phyloP scores from a whole-genome alignment of 1,140 invertebrate genomes.

The Lordiphosa stackelbergi region DNA sequence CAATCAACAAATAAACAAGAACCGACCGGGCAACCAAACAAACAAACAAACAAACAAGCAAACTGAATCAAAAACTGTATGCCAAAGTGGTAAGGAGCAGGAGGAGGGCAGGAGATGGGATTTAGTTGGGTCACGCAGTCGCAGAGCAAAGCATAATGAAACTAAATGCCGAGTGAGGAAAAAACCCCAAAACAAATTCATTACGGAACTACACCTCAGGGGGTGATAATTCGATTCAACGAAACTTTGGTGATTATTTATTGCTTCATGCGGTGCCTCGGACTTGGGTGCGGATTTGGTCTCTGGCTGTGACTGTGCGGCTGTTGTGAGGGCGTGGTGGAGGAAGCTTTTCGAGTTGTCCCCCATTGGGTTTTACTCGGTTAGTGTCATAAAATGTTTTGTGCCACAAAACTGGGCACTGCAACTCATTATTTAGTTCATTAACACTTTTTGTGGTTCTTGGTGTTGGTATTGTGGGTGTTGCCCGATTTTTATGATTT shows the following conservation, averaged over 20 bases:
- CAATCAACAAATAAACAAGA: slow-evolving; percentile 34
- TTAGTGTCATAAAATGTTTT: slow-evolving; percentile 74
- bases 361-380: slow-evolving; percentile 66
- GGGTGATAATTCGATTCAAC: slow-evolving; percentile 75
- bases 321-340: slow-evolving; percentile 11
- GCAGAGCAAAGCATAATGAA: slow-evolving; percentile 63
- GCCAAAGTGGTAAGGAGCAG: background rate
- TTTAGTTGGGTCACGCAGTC: slow-evolving; percentile 54
- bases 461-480: slow-evolving; percentile 18
- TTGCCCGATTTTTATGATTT: slow-evolving; percentile 23
- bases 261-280: slow-evolving; percentile 61
- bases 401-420: slow-evolving; percentile 62
- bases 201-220: slow-evolving; percentile 73
- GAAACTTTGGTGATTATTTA: slow-evolving; percentile 75
- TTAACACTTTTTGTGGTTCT: slow-evolving; percentile 57
- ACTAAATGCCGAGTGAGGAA: slow-evolving; percentile 57
- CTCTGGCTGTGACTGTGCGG: slow-evolving; percentile 4
- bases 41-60: slow-evolving; percentile 38
- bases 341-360: slow-evolving; percentile 29
- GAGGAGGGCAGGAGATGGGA: background rate
- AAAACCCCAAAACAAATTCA: slow-evolving; percentile 74
- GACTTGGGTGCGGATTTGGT: slow-evolving; percentile 16
- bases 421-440: slow-evolving; percentile 74
- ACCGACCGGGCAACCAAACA: slow-evolving; percentile 30
- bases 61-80: slow-evolving; percentile 23